Evolutionary conservation across 1,140 invertebrate genomes (phyloP).

Genomic region (Meteorus sp.): DNA sequence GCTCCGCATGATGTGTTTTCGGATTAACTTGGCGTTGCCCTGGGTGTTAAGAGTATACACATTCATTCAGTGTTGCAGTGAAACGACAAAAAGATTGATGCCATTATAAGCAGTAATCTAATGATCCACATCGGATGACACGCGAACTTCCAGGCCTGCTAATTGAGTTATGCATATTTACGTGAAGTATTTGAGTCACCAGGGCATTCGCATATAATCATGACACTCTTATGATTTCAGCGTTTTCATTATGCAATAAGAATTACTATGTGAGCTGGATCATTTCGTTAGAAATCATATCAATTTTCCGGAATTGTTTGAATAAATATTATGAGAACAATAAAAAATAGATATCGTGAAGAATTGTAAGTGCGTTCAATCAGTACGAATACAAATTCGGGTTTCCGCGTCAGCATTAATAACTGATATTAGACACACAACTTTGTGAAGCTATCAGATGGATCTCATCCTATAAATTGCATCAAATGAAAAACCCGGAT

Average conservation of each 20-base stretch:
- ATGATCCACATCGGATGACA: conserved; percentile 2
- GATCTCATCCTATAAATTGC: too few species aligned
- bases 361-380: too few species aligned
- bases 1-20: too few species aligned
- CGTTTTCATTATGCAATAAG: conserved; percentile 23
- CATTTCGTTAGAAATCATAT: conserved; percentile 9
- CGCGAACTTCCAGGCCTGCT: conserved; percentile 5
- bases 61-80: too few species aligned
- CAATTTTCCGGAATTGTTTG: conserved; percentile 13
- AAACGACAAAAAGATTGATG: neutral
- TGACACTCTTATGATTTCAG: conserved; percentile 26
- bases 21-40: too few species aligned
- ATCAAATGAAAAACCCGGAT: too few species aligned
- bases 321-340: neutral
- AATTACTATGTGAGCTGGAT: neutral
- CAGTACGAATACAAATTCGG: neutral
- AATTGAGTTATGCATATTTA: conserved; percentile 31
- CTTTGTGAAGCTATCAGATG: too few species aligned
- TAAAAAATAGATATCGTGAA: too few species aligned
- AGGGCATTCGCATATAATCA: conserved; percentile 25
- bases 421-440: too few species aligned
- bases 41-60: too few species aligned
- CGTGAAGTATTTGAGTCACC: conserved; percentile 29
- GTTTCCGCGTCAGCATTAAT: too few species aligned
- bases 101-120: neutral